Conservation (phyloP, 2,888 invertebrate species). For the Conistra vaccinii region DNA sequence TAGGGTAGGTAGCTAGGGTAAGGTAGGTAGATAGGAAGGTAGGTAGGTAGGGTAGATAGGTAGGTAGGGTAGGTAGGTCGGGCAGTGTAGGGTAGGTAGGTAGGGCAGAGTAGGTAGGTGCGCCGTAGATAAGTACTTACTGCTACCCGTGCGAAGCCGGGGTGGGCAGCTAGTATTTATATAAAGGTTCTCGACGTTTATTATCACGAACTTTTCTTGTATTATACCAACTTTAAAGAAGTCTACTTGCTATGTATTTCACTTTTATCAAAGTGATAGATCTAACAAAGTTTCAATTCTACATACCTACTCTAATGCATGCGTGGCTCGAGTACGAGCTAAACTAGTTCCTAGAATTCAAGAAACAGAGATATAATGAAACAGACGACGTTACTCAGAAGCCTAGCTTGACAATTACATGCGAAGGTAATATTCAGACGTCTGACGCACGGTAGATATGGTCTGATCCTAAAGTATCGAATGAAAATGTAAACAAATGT, state of each 20-base stretch:
- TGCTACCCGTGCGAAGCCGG: too few relatives aligned
- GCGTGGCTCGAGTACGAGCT: not conserved
- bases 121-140: too few relatives aligned
- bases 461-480: not conserved
- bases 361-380: constrained; percentile 5
- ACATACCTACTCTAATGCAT: not conserved
- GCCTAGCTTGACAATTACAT: not conserved
- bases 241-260: not conserved
- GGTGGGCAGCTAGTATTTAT: too few relatives aligned
- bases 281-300: constrained; percentile 7
- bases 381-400: not conserved
- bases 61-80: too few relatives aligned
- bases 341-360: constrained; percentile 17
- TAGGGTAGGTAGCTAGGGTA: too few relatives aligned
- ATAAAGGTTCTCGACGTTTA: not conserved
- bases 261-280: not conserved
- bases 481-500: not conserved
- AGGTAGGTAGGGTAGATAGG: too few relatives aligned
- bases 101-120: too few relatives aligned
- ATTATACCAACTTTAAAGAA: not conserved
- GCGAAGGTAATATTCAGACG: not conserved
- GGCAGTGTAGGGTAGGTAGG: too few relatives aligned
- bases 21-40: too few relatives aligned
- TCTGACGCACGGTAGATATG: not conserved
- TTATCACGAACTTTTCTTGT: too few relatives aligned